Evolutionary conservation across 2,888 invertebrate species (phyloP).

Genomic region (Diarsia mendica): DNA sequence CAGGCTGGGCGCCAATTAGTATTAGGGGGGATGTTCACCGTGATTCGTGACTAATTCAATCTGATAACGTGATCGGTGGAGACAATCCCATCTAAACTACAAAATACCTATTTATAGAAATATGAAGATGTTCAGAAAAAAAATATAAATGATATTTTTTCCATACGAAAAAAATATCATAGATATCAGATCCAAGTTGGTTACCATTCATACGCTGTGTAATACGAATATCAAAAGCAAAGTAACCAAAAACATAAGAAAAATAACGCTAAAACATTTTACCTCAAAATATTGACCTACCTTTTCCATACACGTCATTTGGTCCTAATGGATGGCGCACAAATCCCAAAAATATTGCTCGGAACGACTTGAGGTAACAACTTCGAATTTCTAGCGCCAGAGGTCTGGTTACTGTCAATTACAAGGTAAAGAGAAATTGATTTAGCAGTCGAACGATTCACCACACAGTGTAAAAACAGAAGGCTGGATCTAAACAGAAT

Average conservation of each 20-base stretch:
- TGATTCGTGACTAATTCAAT: too few species aligned
- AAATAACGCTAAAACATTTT: background rate
- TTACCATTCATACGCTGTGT: background rate
- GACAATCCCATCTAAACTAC: background rate
- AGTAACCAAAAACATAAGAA: background rate
- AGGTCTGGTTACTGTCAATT: conserved; percentile 61
- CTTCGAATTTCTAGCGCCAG: conserved; percentile 36
- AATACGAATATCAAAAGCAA: background rate
- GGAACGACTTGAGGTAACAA: conserved; percentile 42
- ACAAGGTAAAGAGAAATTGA: conserved; percentile 58
- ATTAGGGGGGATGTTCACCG: too few species aligned
- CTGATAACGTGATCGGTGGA: too few species aligned
- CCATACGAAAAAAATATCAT: background rate
- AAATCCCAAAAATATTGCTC: conserved; percentile 28
- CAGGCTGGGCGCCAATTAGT: conserved; percentile 2
- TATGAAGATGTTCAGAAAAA: too few species aligned
- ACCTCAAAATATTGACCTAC: conserved; percentile 29
- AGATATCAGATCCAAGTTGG: background rate
- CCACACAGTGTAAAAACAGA: background rate
- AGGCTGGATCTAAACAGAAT: conserved; percentile 2
- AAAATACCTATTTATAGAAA: background rate
- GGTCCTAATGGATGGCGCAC: conserved; percentile 16
- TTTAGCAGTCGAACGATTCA: conserved; percentile 38
- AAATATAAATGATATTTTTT: too few species aligned
- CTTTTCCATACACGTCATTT: conserved; percentile 29